These are phyloP conservation scores for Gymnoscopelus microlampas DNA, from an alignment of 2,797 vertebrate genomes.

Conservation along the genomic window DNA sequence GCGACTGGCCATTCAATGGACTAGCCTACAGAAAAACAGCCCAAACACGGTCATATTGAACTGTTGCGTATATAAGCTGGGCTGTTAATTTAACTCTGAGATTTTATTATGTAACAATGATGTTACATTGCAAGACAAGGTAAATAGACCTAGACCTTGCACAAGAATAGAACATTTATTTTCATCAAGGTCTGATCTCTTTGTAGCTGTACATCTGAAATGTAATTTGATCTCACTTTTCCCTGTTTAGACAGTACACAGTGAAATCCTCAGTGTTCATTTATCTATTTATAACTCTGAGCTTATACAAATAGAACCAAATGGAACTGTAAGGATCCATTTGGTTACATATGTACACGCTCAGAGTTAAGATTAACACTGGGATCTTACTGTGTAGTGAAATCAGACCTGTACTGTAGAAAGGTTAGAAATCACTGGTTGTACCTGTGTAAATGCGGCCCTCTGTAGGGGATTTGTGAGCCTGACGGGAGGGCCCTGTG, in stretches of 20 bases:
- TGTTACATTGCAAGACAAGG: no score
- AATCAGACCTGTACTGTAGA: not conserved
- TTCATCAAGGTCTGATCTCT: not conserved
- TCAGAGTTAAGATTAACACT: not conserved
- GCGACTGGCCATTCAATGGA: not conserved
- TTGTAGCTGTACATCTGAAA: not conserved
- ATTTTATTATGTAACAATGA: not conserved
- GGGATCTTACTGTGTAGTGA: not conserved
- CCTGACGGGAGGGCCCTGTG: slow-evolving; percentile 12
- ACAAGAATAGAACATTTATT: no score
- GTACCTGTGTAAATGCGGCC: slow-evolving; percentile 13
- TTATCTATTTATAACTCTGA: no score
- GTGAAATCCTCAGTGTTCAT: no score
- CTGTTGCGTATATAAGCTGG: not conserved
- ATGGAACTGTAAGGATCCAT: not conserved
- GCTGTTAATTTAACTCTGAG: not conserved
- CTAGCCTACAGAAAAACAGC: not conserved
- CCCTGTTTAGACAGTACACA: not conserved
- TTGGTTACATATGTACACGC: no score
- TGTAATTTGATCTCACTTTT: not conserved
- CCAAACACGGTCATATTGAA: not conserved
- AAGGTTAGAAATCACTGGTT: not conserved
- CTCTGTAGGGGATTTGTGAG: not conserved
- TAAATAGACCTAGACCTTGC: no score
- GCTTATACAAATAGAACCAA: not conserved